Percentiles rank a stretch among this genome's conserved stretches.
Evolutionary conservation across 1,140 invertebrate species (phyloP).

Genomic region (Phymorhynchus buccinoides): DNA sequence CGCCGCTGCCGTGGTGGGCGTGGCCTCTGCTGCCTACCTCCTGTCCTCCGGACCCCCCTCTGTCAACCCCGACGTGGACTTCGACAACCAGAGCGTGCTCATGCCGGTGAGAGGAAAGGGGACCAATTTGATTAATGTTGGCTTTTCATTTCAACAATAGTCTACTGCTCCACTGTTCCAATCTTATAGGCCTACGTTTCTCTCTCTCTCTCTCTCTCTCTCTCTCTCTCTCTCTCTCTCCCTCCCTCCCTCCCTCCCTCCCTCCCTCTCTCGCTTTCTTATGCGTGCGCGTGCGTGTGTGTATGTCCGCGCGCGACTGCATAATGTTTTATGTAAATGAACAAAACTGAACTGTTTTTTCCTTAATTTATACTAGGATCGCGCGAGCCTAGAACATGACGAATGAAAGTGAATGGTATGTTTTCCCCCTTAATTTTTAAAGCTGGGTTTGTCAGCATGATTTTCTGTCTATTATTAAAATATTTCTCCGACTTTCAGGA

Average conservation of each 20-base stretch:
- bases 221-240: constrained; percentile 6
- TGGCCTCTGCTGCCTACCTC: background rate
- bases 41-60: background rate
- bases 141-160: background rate
- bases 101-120: background rate
- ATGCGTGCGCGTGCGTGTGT: too few species aligned
- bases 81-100: background rate
- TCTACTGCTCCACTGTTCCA: background rate
- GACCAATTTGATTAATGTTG: background rate
- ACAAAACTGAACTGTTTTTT: too few species aligned
- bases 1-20: background rate
- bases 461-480: too few species aligned
- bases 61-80: background rate
- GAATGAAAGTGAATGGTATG: too few species aligned
- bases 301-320: too few species aligned
- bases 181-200: background rate
- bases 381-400: too few species aligned
- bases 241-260: too few species aligned
- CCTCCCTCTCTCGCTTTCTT: too few species aligned
- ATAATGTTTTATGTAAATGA: too few species aligned
- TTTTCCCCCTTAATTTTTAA: too few species aligned
- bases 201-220: constrained; percentile 14
- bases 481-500: constrained; percentile 3
- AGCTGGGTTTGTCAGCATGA: too few species aligned
- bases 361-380: too few species aligned